Evolutionary conservation across 2,888 invertebrate species (phyloP), one percentile per base, ranked within the genome.

Genomic region (Kryphioiulus occultus): DNA sequence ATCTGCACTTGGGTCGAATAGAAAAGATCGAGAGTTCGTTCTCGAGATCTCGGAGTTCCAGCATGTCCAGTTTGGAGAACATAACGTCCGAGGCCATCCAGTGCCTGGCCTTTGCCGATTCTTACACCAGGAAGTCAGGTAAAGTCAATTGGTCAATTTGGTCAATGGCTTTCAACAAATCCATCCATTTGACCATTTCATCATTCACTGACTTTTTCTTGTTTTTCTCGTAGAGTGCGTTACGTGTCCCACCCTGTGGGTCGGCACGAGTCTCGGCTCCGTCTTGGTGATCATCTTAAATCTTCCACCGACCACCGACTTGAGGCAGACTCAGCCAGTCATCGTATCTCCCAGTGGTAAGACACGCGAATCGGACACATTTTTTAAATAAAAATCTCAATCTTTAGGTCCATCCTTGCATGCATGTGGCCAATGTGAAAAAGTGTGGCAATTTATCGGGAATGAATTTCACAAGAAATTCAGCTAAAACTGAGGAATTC

Each of bases 1-100:
- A 19, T 85, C 17, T 22, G 19, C 22, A 42, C 44, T 53, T 47
- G 47, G 42, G n/a, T 26, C 85, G 26, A 90, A 39, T 90, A 98
- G 98, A 98, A 94, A 98, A 98, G 94, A 94, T 97, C 94, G 98
- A 98, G 94, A 97, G 96, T 93, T 96, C 97, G 91, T 98, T 98
- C 94, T 98, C 98, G 91, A 95, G 98, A 92, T 99, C 98, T 90
- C 95, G 98, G 91, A 98, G 98, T 92, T 98, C 98, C 93, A 98
- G 97, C 93, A 98, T 98, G 96, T 98, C 98, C 91, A 98, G 98
- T 93, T 94, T 99, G 92, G 98, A 99, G 93, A 98, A 98, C 94
- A 97, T 98, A 93, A 96, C 96, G 91, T 96, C 96, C 91, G 99
- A 99, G 94, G 96, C 98, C 92, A 96, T 99, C 91, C 97, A 97